Percentiles rank a stretch among this genome's conserved stretches.
These are phyloP conservation scores for Heliconius aoede DNA, from an alignment of 2,888 invertebrate species.

Conservation along the genomic window DNA sequence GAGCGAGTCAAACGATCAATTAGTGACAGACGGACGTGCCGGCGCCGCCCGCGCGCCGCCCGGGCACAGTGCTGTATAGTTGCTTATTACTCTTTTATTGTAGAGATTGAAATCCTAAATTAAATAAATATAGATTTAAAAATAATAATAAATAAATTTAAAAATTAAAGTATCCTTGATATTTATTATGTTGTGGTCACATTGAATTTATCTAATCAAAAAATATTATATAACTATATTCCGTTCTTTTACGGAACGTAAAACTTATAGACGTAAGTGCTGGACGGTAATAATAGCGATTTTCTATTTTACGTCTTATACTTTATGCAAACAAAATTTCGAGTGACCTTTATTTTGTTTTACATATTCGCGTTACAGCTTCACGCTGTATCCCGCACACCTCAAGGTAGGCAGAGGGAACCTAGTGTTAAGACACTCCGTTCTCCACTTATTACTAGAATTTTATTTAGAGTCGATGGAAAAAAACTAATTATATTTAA, in stretches of 20 bases:
- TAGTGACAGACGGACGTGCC: conserved; percentile 25
- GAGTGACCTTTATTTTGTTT: neutral
- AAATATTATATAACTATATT: too few relatives aligned
- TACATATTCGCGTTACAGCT: neutral
- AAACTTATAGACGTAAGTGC: too few relatives aligned
- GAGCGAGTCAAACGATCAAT: conserved; percentile 20
- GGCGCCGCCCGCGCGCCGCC: conserved; percentile 7
- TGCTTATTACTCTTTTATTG: too few relatives aligned
- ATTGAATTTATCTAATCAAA: neutral
- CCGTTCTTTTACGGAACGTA: too few relatives aligned
- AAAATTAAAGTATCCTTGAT: neutral
- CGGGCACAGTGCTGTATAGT: too few relatives aligned
- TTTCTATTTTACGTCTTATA: too few relatives aligned
- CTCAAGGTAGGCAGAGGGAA: too few relatives aligned
- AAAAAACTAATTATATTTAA: neutral
- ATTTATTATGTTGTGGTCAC: neutral
- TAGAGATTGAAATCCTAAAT: neutral
- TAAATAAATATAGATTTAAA: neutral
- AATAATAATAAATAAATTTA: too few relatives aligned
- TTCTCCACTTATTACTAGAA: neutral
- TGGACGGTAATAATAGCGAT: too few relatives aligned
- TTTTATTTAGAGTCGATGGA: neutral
- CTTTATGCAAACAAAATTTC: too few relatives aligned
- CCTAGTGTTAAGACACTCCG: too few relatives aligned
- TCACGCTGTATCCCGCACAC: too few relatives aligned